Evolutionary conservation across 1,140 invertebrate species (phyloP), one percentile per base, ranked within the genome.

Genomic region (Dinoponera quadriceps): DNA sequence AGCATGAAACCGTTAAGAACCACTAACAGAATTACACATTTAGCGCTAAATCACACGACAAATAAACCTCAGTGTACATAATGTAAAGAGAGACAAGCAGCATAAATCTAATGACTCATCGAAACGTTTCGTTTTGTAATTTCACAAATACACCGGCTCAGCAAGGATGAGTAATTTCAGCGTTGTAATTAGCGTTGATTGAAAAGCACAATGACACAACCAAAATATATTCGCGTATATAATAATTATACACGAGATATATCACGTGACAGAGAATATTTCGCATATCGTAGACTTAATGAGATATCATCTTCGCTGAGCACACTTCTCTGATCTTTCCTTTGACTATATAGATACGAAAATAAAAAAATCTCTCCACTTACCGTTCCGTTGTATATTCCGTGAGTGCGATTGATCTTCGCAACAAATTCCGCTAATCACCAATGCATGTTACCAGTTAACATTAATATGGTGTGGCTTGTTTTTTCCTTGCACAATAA

Each of bases 51-150:
- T 78, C 62, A 16, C 74, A 85, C 62, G 25, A 88, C 84, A 85
- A 89, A 89, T 90, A 85, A 91, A 89, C 87, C 71, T 91, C 85
- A 92, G 85, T 93, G 91, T 93, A 93, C 68, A 93, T 93, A 93
- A 92, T 93, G 92, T 93, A 93, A 93, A 93, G 88, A 91, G 84
- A 92, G 85, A 89, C 92, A 73, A 91, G 91, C 90, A 91, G 92
- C 80, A 93, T 92, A 92, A 93, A 93, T 86, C 66, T 89, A 91
- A 86, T 92, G 86, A 91, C 77, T 92, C 86, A 91, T 91, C 83
- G 82, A 75, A 91, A 91, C 78, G 54, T 89, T 86, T 92, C 89
- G 90, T 92, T 92, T 69, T 85, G 75, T 91, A 89, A 92, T 93
- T 92, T 93, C 81, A 91, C 88, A 57, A n/a, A 69, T 66, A 85